Conservation (phyloP, 2,113 vertebrate genomes). For the Euleptes europaea region DNA sequence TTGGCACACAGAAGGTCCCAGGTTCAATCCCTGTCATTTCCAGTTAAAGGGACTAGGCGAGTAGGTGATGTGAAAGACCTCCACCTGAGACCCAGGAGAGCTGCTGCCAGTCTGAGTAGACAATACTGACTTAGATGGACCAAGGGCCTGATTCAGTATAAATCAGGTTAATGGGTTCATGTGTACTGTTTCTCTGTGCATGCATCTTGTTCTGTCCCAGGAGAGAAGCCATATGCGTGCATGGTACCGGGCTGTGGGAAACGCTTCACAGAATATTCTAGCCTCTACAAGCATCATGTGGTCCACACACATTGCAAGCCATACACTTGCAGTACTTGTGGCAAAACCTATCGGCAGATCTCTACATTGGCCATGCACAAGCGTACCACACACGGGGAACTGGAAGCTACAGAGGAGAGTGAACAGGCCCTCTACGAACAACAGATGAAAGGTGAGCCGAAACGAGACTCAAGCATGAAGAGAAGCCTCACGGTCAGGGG, state of each 20-base stretch:
- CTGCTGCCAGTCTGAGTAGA: too few species aligned
- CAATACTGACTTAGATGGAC: too few species aligned
- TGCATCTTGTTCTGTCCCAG: slow-evolving; percentile 63
- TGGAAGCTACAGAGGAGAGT: slow-evolving; percentile 78
- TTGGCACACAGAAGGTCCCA: too few species aligned
- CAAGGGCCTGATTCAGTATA: too few species aligned
- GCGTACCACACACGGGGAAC: slow-evolving; percentile 80
- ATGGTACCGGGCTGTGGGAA: slow-evolving; percentile 83
- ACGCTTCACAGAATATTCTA: slow-evolving; percentile 86
- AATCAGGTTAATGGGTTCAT: too few species aligned
- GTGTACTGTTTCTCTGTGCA: neutral
- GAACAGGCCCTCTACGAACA: slow-evolving; percentile 75
- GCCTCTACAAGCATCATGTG: slow-evolving; percentile 86
- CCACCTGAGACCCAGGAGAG: too few species aligned
- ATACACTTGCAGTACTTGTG: slow-evolving; percentile 81
- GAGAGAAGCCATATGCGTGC: slow-evolving; percentile 86
- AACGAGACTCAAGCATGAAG: too few species aligned
- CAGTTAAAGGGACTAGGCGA: too few species aligned
- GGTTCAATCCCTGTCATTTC: too few species aligned
- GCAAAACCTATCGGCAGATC: slow-evolving; percentile 84
- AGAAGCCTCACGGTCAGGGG: neutral
- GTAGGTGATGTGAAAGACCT: too few species aligned
- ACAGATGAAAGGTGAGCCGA: slow-evolving; percentile 71
- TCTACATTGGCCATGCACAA: slow-evolving; percentile 85
- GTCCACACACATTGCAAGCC: slow-evolving; percentile 88